A percentile compares a stretch with the other conserved stretches of the same genome.
phyloP scores from a whole-genome alignment of 35 echinoderm and acorn worm genomes.

The Heliocidaris tuberculata region DNA sequence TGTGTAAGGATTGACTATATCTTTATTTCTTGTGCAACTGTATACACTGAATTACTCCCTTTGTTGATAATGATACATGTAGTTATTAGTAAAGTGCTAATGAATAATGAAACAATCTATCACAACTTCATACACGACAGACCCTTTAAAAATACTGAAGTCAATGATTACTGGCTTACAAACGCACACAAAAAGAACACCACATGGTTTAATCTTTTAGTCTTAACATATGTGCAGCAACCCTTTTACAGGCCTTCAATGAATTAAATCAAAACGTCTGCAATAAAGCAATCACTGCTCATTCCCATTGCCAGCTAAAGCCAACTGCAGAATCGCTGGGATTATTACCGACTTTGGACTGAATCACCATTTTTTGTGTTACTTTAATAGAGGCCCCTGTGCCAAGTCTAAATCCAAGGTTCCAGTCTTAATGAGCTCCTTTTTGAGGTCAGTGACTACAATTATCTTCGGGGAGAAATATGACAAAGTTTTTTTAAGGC shows the following conservation, averaged over 20 bases:
- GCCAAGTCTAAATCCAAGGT: background rate
- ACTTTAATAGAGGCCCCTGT: background rate
- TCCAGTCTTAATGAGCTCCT: background rate
- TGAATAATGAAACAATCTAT: background rate
- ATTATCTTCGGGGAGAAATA: background rate
- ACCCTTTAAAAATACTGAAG: background rate
- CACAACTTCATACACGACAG: background rate
- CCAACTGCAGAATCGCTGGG: background rate
- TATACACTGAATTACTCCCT: no score
- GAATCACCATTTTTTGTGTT: background rate
- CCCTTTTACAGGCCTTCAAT: background rate
- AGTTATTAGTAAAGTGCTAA: no score
- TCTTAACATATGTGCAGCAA: background rate
- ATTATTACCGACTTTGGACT: background rate
- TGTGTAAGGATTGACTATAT: background rate
- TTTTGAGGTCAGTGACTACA: background rate
- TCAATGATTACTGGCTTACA: background rate
- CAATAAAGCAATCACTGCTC: background rate
- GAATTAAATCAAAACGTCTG: background rate
- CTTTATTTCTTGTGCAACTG: background rate
- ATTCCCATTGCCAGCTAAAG: background rate
- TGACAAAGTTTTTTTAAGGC: background rate
- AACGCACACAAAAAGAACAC: background rate
- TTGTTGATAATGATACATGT: no score
- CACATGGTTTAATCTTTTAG: background rate